A percentile compares a stretch with the other conserved stretches of the same genome.
Evolutionary conservation across 2,797 vertebrate species (phyloP).

Genomic region (Xenopus petersii): DNA sequence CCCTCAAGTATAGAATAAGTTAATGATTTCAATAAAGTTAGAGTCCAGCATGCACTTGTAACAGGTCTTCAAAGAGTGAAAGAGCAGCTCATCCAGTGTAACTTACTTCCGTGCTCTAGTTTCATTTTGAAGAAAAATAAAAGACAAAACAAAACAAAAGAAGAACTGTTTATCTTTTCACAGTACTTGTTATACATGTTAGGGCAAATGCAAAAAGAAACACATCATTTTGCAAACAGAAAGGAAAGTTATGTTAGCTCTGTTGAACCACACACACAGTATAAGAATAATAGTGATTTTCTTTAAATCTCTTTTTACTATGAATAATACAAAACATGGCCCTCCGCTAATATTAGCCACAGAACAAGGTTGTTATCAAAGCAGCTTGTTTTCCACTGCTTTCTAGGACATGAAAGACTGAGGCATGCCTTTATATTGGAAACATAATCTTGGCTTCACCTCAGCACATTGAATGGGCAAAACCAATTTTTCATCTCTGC

Average conservation of each 20-base stretch:
- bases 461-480: not conserved
- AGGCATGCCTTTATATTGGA: too few species aligned
- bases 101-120: constrained; percentile 99
- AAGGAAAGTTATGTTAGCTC: not conserved
- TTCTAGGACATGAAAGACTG: too few species aligned
- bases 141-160: constrained; percentile 98
- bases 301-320: too few species aligned
- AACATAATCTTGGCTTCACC: too few species aligned
- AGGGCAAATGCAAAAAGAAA: not conserved
- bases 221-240: not conserved
- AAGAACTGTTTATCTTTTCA: constrained; percentile 87
- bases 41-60: constrained; percentile 90
- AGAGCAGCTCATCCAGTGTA: constrained; percentile 72
- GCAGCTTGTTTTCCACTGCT: too few species aligned
- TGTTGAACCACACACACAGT: too few species aligned
- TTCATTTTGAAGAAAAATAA: constrained; percentile 93
- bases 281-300: too few species aligned
- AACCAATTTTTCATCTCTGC: not conserved
- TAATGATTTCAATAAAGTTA: constrained; percentile 78
- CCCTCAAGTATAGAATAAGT: constrained; percentile 28
- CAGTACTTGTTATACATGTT: constrained; percentile 48
- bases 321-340: too few species aligned
- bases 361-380: too few species aligned
- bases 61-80: constrained; percentile 80
- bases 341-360: too few species aligned